Conservation (phyloP, 2,797 vertebrate species). For the Gymnocypris eckloni region DNA sequence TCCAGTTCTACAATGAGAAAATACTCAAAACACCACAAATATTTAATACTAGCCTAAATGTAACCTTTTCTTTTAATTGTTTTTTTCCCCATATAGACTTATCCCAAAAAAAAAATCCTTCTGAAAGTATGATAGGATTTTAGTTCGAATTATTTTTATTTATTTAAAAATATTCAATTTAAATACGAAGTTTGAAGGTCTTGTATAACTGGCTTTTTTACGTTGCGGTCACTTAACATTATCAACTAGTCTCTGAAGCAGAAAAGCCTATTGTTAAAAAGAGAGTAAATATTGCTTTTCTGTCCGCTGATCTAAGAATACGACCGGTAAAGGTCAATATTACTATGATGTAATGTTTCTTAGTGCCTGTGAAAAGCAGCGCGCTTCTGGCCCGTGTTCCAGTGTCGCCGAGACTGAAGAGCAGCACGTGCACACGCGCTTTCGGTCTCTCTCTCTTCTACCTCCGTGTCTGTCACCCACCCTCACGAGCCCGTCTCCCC, state of each 20-base stretch:
- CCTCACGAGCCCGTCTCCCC: constrained; percentile 61
- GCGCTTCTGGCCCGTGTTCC: background rate
- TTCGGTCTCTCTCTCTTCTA: background rate
- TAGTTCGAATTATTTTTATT: background rate
- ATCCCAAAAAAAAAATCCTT: background rate
- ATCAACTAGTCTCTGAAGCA: background rate
- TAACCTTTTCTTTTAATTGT: background rate
- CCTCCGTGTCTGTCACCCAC: constrained; percentile 76
- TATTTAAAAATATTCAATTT: background rate
- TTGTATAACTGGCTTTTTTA: background rate
- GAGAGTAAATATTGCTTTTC: background rate
- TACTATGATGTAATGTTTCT: too few species aligned
- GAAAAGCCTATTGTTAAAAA: background rate
- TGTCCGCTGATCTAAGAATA: background rate
- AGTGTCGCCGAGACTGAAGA: background rate
- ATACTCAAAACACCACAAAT: too few species aligned
- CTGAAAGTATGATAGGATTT: background rate
- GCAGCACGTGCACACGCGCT: background rate
- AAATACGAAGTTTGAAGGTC: background rate
- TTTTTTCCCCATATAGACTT: background rate
- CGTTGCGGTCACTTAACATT: background rate
- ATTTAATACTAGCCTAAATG: too few species aligned
- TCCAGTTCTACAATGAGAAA: background rate
- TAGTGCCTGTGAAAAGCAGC: background rate
- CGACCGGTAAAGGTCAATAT: background rate